A percentile compares a stretch with the other conserved stretches of the same genome.
These are phyloP conservation scores for Rhagonycha lutea DNA, from an alignment of 2,888 invertebrate genomes.

Conservation along the genomic window DNA sequence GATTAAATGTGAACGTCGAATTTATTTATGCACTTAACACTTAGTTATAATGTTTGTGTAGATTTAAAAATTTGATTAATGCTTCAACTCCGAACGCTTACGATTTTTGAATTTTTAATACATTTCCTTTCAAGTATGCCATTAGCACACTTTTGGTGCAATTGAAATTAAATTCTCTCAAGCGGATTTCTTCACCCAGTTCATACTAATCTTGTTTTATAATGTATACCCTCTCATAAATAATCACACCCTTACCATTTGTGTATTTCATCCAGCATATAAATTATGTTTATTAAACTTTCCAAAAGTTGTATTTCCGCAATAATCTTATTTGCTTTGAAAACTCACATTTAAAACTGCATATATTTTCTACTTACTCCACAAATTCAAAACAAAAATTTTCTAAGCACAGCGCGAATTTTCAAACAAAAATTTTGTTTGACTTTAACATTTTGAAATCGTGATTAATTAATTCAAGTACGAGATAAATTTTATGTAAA, in stretches of 20 bases:
- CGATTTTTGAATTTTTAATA: not conserved
- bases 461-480: not conserved
- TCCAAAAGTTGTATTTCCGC: not conserved
- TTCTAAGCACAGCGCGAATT: not conserved
- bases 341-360: not conserved
- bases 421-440: not conserved
- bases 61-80: not conserved
- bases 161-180: not conserved
- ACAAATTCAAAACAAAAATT: not conserved
- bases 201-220: not conserved
- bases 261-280: not conserved
- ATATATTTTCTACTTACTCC: not conserved
- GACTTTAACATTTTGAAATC: not conserved
- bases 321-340: not conserved
- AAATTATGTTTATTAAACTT: not conserved
- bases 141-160: not conserved
- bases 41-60: not conserved
- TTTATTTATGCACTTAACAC: not conserved
- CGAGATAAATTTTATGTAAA: not conserved
- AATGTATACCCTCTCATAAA: not conserved
- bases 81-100: not conserved
- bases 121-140: not conserved
- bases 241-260: not conserved
- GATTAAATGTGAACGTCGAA: not conserved
- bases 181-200: not conserved